A percentile compares a stretch with the other conserved stretches of the same genome.
phyloP scores from a whole-genome alignment of 2,888 invertebrate species.

The Drosophila recens region DNA sequence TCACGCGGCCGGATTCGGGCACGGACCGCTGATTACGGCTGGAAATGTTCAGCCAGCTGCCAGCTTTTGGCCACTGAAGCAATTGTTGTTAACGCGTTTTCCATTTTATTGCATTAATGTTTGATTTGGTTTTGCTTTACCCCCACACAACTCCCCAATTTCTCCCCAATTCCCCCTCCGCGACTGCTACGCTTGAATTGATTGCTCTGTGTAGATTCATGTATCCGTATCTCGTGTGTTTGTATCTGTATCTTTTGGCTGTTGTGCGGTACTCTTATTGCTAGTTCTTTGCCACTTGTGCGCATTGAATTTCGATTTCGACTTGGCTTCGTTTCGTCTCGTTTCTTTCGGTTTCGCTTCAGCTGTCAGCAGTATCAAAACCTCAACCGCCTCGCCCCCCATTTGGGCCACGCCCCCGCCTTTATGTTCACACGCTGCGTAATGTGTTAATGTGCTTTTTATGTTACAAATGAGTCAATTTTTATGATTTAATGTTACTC shows the following conservation, averaged over 20 bases:
- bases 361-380: constrained; percentile 59
- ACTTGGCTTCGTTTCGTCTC: constrained; percentile 9
- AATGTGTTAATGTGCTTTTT: constrained; percentile 84
- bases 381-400: neutral
- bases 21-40: constrained; percentile 49
- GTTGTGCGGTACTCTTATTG: constrained; percentile 39
- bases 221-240: constrained; percentile 38
- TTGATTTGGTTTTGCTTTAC: constrained; percentile 75
- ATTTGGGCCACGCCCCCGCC: neutral
- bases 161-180: constrained; percentile 16
- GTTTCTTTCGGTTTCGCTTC: constrained; percentile 55
- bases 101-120: constrained; percentile 83
- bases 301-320: constrained; percentile 51
- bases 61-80: constrained; percentile 62
- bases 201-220: constrained; percentile 52
- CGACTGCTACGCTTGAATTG: constrained; percentile 65
- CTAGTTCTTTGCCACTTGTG: constrained; percentile 45
- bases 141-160: neutral
- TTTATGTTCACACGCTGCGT: constrained; percentile 40
- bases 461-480: constrained; percentile 84
- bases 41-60: constrained; percentile 38
- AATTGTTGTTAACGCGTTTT: constrained; percentile 83
- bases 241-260: constrained; percentile 25
- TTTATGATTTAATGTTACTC: constrained; percentile 82
- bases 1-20: constrained; percentile 40